These are phyloP conservation scores for Homarus americanus DNA, from an alignment of 1,140 invertebrate genomes.

Conservation along the genomic window DNA sequence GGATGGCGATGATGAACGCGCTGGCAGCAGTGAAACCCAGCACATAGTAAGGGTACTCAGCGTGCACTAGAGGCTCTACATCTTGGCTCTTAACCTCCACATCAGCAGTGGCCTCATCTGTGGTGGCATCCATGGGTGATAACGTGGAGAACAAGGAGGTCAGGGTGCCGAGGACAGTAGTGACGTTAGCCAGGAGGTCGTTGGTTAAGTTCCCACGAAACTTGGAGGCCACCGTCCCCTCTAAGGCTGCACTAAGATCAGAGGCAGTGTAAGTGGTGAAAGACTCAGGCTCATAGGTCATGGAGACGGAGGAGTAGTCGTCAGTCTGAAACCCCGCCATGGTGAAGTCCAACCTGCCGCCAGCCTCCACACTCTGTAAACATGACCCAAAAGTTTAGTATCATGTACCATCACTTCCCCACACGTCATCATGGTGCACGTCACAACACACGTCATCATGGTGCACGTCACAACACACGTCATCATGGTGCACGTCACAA, in stretches of 20 bases:
- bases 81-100: background rate
- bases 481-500: too few species aligned
- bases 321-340: background rate
- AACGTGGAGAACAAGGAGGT: background rate
- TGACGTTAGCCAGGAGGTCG: background rate
- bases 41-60: constrained; percentile 49
- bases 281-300: too few species aligned
- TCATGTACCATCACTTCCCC: background rate
- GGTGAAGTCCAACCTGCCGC: background rate
- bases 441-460: too few species aligned
- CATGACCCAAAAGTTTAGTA: background rate
- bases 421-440: too few species aligned
- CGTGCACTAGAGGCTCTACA: background rate
- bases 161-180: background rate
- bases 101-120: too few species aligned
- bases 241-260: background rate
- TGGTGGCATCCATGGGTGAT: background rate
- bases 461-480: too few species aligned
- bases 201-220: too few species aligned
- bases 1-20: constrained; percentile 71
- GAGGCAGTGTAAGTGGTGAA: background rate
- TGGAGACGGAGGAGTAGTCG: too few species aligned
- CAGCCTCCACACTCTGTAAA: background rate
- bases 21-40: constrained; percentile 71
- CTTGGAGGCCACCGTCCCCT: too few species aligned